Evolutionary conservation across 2,888 invertebrate species (phyloP).

Genomic region (Drosophila monieri): DNA sequence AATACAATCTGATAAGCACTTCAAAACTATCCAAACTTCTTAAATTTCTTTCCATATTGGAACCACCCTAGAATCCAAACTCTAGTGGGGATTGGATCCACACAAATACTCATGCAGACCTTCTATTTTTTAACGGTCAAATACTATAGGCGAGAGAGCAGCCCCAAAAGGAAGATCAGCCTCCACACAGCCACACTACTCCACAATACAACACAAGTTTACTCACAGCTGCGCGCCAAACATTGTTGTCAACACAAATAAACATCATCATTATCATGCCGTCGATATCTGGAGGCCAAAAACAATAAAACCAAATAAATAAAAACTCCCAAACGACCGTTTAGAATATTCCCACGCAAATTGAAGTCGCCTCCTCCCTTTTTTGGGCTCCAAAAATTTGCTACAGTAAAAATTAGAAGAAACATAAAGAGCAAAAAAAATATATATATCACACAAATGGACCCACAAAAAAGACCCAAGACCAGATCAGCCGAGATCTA

Average conservation of each 20-base stretch:
- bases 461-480: slow-evolving; percentile 13
- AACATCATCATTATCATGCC: slow-evolving; percentile 66
- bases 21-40: no score
- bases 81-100: no score
- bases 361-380: slow-evolving; percentile 38
- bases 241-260: slow-evolving; percentile 75
- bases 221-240: slow-evolving; percentile 44
- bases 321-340: slow-evolving; percentile 22
- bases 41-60: neutral
- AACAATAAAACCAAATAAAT: slow-evolving; percentile 24
- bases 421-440: slow-evolving; percentile 20
- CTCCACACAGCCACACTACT: slow-evolving; percentile 4
- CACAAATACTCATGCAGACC: neutral
- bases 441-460: slow-evolving; percentile 22
- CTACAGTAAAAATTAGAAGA: slow-evolving; percentile 60
- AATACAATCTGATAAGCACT: neutral
- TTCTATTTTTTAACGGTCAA: slow-evolving; percentile 71
- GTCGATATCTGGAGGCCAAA: slow-evolving; percentile 28
- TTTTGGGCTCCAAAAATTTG: slow-evolving; percentile 40
- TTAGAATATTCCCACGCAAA: slow-evolving; percentile 71
- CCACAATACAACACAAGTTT: neutral
- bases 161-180: slow-evolving; percentile 6
- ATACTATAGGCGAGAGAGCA: slow-evolving; percentile 22
- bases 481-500: slow-evolving; percentile 63
- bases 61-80: slow-evolving; percentile 2